Conservation (phyloP, 2,888 invertebrate genomes). For the Drosophila testacea region DNA sequence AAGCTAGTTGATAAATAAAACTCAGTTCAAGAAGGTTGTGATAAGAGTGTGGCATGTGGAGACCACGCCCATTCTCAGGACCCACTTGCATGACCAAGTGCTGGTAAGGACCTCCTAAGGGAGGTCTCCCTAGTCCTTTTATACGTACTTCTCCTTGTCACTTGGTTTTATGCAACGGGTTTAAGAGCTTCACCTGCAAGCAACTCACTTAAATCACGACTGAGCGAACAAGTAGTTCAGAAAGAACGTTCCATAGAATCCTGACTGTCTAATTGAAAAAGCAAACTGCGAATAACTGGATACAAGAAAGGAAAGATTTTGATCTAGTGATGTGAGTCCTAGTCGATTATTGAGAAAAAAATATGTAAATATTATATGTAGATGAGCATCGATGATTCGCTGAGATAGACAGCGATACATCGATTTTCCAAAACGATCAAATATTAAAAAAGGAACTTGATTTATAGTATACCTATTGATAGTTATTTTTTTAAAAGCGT, state of each 20-base stretch:
- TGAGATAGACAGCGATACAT: no score
- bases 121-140: background rate
- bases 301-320: no score
- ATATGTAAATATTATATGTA: no score
- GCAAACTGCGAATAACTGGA: no score
- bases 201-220: conserved; percentile 32
- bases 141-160: background rate
- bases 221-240: conserved; percentile 62
- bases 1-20: conserved; percentile 7
- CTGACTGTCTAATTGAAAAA: background rate
- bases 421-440: no score
- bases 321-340: no score
- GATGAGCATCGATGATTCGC: no score
- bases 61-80: background rate
- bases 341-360: no score
- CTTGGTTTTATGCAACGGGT: conserved; percentile 7
- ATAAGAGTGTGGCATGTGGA: background rate
- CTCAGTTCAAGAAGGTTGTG: background rate
- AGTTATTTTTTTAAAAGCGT: no score
- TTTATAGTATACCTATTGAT: no score
- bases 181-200: conserved; percentile 13
- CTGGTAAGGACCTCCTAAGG: conserved; percentile 7
- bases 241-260: conserved; percentile 55
- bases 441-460: no score
- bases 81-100: background rate